Percentiles rank a stretch among this genome's conserved stretches.
Evolutionary conservation across 2,888 invertebrate species (phyloP).

Genomic region (Conomelus anceps): DNA sequence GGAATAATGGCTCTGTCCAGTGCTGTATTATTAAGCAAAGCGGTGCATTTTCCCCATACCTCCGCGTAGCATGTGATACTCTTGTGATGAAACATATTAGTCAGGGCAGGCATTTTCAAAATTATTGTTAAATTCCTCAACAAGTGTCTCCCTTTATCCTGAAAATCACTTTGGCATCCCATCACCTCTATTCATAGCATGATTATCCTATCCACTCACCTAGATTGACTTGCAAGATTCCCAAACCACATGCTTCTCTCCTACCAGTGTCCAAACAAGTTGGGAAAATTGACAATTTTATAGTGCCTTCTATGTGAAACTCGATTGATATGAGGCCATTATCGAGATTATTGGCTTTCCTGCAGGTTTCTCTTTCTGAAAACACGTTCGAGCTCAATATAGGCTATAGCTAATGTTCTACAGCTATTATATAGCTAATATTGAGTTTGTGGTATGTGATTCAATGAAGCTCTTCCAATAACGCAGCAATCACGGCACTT

Average conservation of each 20-base stretch:
- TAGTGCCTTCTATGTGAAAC: background rate
- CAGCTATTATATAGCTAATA: background rate
- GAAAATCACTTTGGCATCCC: background rate
- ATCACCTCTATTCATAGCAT: background rate
- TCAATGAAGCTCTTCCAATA: background rate
- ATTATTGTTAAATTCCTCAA: background rate
- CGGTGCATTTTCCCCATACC: too few relatives aligned
- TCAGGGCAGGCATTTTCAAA: background rate
- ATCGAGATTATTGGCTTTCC: background rate
- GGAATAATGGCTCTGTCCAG: too few relatives aligned
- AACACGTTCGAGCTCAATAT: too few relatives aligned
- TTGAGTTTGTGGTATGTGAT: background rate
- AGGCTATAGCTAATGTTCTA: background rate
- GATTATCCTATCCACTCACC: background rate
- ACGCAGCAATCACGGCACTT: background rate
- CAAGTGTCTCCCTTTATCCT: background rate
- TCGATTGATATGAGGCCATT: background rate
- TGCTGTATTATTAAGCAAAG: too few relatives aligned
- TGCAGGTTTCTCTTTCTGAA: background rate
- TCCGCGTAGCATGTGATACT: too few relatives aligned
- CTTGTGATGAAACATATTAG: too few relatives aligned
- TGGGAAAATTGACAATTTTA: background rate
- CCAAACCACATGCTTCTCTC: background rate
- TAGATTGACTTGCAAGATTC: background rate
- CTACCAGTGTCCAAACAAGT: background rate